A percentile compares a stretch with the other conserved stretches of the same genome.
phyloP scores from a whole-genome alignment of 1,140 invertebrate genomes.

The Neodiprion fabricii region DNA sequence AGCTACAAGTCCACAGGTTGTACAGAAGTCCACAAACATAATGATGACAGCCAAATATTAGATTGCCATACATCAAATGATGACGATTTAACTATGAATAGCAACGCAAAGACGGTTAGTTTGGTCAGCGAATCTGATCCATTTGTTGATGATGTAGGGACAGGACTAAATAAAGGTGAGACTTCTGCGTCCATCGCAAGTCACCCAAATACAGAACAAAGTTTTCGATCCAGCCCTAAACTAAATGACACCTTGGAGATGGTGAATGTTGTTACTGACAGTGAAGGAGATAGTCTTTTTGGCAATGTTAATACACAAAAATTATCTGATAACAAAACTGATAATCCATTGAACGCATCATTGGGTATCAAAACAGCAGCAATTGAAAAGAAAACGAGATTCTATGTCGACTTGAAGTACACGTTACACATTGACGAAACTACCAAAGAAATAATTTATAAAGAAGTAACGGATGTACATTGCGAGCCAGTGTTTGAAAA shows the following conservation, averaged over 20 bases:
- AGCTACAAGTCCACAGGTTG: slow-evolving; percentile 35
- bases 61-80: slow-evolving; percentile 29
- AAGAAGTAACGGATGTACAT: slow-evolving; percentile 43
- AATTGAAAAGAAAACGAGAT: slow-evolving; percentile 45
- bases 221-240: background rate
- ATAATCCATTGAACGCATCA: slow-evolving; percentile 17
- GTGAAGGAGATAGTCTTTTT: slow-evolving; percentile 38
- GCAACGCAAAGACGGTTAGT: slow-evolving; percentile 29
- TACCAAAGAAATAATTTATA: slow-evolving; percentile 45
- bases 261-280: slow-evolving; percentile 26
- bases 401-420: slow-evolving; percentile 49
- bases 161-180: background rate
- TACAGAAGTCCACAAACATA: slow-evolving; percentile 23
- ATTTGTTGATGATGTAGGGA: slow-evolving; percentile 12
- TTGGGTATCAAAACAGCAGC: slow-evolving; percentile 31
- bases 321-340: slow-evolving; percentile 32
- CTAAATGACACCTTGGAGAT: background rate
- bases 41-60: slow-evolving; percentile 23
- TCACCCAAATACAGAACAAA: slow-evolving; percentile 26
- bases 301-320: slow-evolving; percentile 25
- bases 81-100: slow-evolving; percentile 23
- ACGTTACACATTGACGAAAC: slow-evolving; percentile 47
- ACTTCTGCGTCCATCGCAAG: background rate
- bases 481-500: slow-evolving; percentile 35
- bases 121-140: slow-evolving; percentile 24